Conservation (phyloP, 2,113 vertebrate species). For the Synodontis membranacea region DNA sequence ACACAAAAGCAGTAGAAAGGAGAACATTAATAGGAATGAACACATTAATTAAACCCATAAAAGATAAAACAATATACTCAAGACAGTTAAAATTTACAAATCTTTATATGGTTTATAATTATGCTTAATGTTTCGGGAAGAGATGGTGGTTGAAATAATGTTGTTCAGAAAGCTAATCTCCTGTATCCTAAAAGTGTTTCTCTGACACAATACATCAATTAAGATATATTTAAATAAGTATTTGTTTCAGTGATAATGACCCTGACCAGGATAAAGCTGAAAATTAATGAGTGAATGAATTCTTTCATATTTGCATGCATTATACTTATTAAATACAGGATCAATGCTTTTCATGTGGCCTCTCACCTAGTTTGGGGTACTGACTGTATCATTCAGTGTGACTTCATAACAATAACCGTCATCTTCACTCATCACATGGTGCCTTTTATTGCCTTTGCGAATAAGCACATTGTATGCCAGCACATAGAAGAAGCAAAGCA, state of each 20-base stretch:
- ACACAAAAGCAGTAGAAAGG: background rate
- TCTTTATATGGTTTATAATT: no score
- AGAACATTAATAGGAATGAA: background rate
- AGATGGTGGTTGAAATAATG: background rate
- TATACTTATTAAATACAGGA: background rate
- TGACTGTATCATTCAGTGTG: background rate
- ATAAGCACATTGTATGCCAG: slow-evolving; percentile 59
- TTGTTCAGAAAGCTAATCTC: background rate
- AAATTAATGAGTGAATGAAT: background rate
- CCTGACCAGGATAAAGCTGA: background rate
- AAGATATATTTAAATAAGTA: background rate
- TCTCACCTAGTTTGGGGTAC: background rate
- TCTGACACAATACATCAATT: background rate
- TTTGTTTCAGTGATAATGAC: background rate
- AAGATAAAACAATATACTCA: background rate
- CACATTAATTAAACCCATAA: background rate
- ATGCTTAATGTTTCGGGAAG: background rate
- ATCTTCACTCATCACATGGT: background rate
- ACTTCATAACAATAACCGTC: background rate
- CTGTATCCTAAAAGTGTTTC: background rate
- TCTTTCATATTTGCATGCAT: background rate
- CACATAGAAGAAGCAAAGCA: slow-evolving; percentile 7
- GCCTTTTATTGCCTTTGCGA: background rate
- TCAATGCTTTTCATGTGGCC: background rate
- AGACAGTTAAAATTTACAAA: no score